Percentiles rank a stretch among this genome's conserved stretches.
Conservation (phyloP, 2,113 vertebrate species). For the Bos taurus region ARS-UCD2.0 NC_037328.1:23223001-23223500, state of each 20-base stretch:
- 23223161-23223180: background rate
- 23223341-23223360: constrained; percentile 69
- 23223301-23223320: background rate
- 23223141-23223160: background rate
- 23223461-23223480: constrained; percentile 48
- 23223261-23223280: constrained; percentile 49
- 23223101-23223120: background rate
- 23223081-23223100: background rate
- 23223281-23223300: constrained; percentile 41
- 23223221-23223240: background rate
- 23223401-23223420: constrained; percentile 46
- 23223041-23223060: background rate
- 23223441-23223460: constrained; percentile 57
- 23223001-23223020: background rate
- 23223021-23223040: background rate
- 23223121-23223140: background rate
- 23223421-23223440: constrained; percentile 61
- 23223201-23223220: background rate
- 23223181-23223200: background rate
- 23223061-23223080: background rate
- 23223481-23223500: constrained; percentile 39
- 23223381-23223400: constrained; percentile 73
- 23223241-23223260: background rate
- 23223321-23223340: background rate
- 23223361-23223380: constrained; percentile 76